Base-by-base conservation (phyloP, 2,888 invertebrate genomes). In the Azorinus chamasolen region DNA sequence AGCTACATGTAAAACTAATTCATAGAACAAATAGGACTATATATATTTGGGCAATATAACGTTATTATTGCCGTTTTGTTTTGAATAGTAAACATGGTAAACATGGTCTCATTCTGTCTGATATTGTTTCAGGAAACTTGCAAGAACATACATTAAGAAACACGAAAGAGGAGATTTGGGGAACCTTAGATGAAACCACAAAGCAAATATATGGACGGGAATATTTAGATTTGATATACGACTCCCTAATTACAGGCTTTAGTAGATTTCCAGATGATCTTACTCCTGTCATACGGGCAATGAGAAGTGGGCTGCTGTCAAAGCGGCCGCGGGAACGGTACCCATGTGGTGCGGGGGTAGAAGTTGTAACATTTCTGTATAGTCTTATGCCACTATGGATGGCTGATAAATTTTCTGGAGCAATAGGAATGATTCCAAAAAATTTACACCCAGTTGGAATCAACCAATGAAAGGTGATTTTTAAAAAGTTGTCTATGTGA, bases 311-410 rank as follows among this genome's bases (percentile, higher is more conserved):
- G 12, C 82, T 92, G 27, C 79, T 92, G 18, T 91, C 92, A 27
- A 91, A 89, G 54, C 74, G 88, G 14, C 92, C 91, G 0, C 75
- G 87, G 10, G 88, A 87, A 45, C 77, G 88, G 6, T 92, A 90
- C 76, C 87, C 88, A 0, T 90, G 90, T 63, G 91, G 91, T 3
- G 79, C 84, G 0, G 91, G 91, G 4, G 90, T 90, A 5, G 90
- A 90, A 39, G 74, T 88, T 24, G 59, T 91, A 3, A 80, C 90
- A 22, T 85, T 78, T n/a, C 14, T 90, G 43, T 88, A 86, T 61
- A 84, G 89, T 3, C 62, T 92, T 10, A 74, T 92, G 46, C 92
- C 92, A 0, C 83, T 89, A 0, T 91, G 91, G 90, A 39, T 90
- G 20, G 88, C 87, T 2, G 92, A 92, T 78, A 88, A 85, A 70